Percentiles rank a stretch among this genome's conserved stretches.
phyloP scores from a whole-genome alignment of 2,113 vertebrate species.

The Xenus cinereus region DNA sequence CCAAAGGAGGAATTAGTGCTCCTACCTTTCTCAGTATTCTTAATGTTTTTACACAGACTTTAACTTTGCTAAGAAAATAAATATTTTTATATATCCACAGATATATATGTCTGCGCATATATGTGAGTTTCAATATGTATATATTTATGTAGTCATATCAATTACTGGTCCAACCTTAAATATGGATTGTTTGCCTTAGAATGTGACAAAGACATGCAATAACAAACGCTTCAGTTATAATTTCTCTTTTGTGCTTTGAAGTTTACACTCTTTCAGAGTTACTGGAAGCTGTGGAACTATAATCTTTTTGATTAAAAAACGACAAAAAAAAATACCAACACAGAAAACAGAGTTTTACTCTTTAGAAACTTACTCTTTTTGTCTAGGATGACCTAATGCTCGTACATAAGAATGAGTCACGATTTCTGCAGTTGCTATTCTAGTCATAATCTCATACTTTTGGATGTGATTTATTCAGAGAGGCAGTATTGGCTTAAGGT shows the following conservation, averaged over 20 bases:
- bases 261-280: neutral
- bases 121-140: neutral
- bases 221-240: neutral
- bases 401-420: neutral
- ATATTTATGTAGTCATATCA: neutral
- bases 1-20: slow-evolving; percentile 49
- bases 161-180: neutral
- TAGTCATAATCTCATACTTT: neutral
- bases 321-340: neutral
- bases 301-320: neutral
- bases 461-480: neutral
- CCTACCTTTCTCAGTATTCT: slow-evolving; percentile 9
- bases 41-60: slow-evolving; percentile 35
- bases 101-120: neutral
- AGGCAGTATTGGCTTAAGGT: neutral
- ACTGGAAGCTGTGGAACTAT: neutral
- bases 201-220: neutral
- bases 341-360: neutral
- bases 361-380: neutral
- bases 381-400: neutral
- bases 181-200: neutral
- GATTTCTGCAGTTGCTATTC: neutral
- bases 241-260: neutral
- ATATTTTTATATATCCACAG: slow-evolving; percentile 47
- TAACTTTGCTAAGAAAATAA: slow-evolving; percentile 41